A percentile compares a stretch with the other conserved stretches of the same genome.
Evolutionary conservation across 30 jellyfish, hydroid and myxozoan species (phyloP).

Genomic region (Pseudorhiza aurosa): DNA sequence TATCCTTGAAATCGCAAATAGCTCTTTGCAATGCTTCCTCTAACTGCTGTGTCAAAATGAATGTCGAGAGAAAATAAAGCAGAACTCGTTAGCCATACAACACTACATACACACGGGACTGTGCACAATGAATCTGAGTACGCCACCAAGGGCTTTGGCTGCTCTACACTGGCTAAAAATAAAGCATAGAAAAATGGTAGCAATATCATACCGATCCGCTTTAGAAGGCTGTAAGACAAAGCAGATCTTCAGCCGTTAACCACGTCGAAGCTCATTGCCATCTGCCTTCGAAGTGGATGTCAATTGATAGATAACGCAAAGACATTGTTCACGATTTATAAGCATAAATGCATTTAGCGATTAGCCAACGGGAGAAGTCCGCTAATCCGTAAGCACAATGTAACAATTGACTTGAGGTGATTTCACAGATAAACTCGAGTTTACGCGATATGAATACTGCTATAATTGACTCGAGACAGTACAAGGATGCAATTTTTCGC

Average conservation of each 20-base stretch:
- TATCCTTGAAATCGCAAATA: too few species aligned
- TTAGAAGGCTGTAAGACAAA: conserved; percentile 2
- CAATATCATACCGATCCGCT: conserved; percentile 29
- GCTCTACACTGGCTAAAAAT: too few species aligned
- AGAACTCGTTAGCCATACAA: too few species aligned
- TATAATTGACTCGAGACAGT: conserved; percentile 13
- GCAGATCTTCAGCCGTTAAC: conserved; percentile 27
- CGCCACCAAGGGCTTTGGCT: too few species aligned
- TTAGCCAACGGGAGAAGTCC: conserved; percentile 58
- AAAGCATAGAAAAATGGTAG: too few species aligned
- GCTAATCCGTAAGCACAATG: conserved; percentile 56
- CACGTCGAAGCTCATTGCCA: conserved; percentile 58
- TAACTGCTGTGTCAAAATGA: too few species aligned
- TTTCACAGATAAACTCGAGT: conserved; percentile 45
- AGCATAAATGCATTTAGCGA: conserved; percentile 45
- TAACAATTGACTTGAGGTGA: conserved; percentile 58
- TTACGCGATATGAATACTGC: conserved; percentile 46
- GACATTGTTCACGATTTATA: conserved; percentile 43
- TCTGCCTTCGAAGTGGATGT: conserved; percentile 51
- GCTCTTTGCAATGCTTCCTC: too few species aligned
- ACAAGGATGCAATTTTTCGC: not conserved
- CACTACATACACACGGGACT: too few species aligned
- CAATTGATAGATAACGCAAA: conserved; percentile 52
- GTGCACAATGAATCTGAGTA: too few species aligned
- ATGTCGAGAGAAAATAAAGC: too few species aligned